Percentiles rank a stretch among this genome's conserved stretches.
These are phyloP conservation scores for Drosophila mimetica DNA, from an alignment of 2,888 invertebrate species.

Conservation along the genomic window DNA sequence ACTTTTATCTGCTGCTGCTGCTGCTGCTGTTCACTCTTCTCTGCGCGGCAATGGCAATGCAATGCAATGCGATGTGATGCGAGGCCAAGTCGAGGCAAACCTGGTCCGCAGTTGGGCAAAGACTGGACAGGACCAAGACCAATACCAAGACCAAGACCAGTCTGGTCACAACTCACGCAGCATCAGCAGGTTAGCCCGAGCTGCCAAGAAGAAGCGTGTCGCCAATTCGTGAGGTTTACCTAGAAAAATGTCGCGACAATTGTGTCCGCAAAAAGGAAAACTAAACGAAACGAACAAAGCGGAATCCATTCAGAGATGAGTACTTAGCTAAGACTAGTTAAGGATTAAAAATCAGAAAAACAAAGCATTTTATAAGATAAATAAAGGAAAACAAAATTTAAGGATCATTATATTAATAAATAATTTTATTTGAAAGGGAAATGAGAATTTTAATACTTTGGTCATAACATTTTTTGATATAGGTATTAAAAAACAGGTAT, in stretches of 20 bases:
- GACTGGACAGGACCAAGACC: slow-evolving; percentile 5
- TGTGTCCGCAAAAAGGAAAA: slow-evolving; percentile 54
- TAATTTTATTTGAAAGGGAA: too few relatives aligned
- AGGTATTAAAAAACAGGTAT: too few relatives aligned
- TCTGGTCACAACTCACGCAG: slow-evolving; percentile 65
- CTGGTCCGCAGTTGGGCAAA: slow-evolving; percentile 13
- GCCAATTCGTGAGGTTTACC: slow-evolving; percentile 84
- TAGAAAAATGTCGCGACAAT: slow-evolving; percentile 84
- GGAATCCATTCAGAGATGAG: slow-evolving; percentile 19
- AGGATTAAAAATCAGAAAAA: neutral
- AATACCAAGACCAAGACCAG: slow-evolving; percentile 27
- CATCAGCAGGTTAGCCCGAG: slow-evolving; percentile 35
- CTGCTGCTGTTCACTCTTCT: slow-evolving; percentile 54
- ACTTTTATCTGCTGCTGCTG: slow-evolving; percentile 68
- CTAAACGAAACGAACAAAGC: slow-evolving; percentile 32
- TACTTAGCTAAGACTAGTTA: neutral
- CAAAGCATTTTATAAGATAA: too few relatives aligned
- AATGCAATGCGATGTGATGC: slow-evolving; percentile 21
- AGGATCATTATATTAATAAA: too few relatives aligned
- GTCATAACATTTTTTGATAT: too few relatives aligned
- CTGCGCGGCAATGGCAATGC: slow-evolving; percentile 44
- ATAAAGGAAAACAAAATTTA: neutral
- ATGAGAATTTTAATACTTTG: too few relatives aligned
- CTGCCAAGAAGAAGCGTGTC: slow-evolving; percentile 82
- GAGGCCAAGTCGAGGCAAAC: slow-evolving; percentile 9